These are phyloP conservation scores for Pomatostomus ruficeps DNA, from an alignment of 2,113 vertebrate species.

Conservation along the genomic window DNA sequence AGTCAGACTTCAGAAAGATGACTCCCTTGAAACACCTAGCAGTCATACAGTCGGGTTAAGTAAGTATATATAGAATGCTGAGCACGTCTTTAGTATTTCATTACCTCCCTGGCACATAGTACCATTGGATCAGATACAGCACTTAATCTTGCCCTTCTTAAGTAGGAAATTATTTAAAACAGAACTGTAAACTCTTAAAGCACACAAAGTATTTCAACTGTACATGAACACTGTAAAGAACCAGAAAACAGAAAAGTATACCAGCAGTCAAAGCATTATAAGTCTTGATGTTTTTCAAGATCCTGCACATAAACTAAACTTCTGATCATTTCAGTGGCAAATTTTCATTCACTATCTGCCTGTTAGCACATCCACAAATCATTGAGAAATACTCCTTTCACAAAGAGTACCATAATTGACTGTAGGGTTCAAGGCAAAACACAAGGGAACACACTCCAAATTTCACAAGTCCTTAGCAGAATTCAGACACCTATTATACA, in stretches of 20 bases:
- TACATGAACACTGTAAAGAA: not conserved
- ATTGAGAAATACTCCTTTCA: not conserved
- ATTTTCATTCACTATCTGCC: not conserved
- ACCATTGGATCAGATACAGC: not conserved
- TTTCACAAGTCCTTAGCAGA: not conserved
- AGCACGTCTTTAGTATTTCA: not conserved
- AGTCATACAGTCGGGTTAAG: constrained; percentile 1
- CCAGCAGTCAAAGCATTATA: not conserved
- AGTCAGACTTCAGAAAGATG: constrained; percentile 1
- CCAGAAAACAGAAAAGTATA: not conserved
- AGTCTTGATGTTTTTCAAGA: not conserved
- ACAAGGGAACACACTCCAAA: not conserved
- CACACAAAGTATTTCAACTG: not conserved
- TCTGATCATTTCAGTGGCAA: not conserved
- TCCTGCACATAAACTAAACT: not conserved
- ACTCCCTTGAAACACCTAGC: constrained; percentile 1
- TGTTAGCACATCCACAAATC: not conserved
- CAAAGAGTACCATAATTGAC: not conserved
- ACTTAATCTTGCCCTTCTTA: not conserved
- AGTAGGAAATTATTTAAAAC: not conserved
- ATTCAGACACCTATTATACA: not conserved
- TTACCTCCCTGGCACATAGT: not conserved
- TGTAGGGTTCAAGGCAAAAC: not conserved
- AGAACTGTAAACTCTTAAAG: not conserved
- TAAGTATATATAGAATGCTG: not conserved